Percentiles rank a stretch among this genome's conserved stretches.
These are phyloP conservation scores for Willisornis vidua DNA, from an alignment of 2,113 vertebrate genomes.

Conservation along the genomic window DNA sequence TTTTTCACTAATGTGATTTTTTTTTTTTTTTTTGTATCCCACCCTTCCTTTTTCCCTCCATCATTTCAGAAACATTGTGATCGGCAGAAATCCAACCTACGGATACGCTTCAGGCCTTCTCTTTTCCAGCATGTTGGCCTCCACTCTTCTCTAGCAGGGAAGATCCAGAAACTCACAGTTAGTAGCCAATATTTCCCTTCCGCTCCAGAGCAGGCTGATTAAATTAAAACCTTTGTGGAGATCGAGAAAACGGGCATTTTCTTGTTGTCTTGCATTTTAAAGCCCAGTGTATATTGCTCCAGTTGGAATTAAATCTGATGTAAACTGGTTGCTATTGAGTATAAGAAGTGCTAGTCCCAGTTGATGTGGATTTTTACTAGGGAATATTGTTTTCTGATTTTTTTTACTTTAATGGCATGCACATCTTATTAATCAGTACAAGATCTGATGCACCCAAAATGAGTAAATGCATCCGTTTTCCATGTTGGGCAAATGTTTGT, in stretches of 20 bases:
- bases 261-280: neutral
- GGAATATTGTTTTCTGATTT: neutral
- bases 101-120: conserved; percentile 96
- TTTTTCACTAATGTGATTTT: neutral
- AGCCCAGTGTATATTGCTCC: neutral
- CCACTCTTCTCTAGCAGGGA: conserved; percentile 95
- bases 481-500: neutral
- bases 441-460: neutral
- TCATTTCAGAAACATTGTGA: conserved; percentile 92
- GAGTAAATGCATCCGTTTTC: neutral
- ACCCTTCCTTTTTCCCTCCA: too few relatives aligned
- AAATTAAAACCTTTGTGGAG: neutral
- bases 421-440: neutral
- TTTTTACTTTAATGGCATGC: neutral
- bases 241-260: neutral
- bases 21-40: neutral
- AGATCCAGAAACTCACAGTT: conserved; percentile 98
- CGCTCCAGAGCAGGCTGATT: neutral
- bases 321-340: neutral
- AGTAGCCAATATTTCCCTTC: conserved; percentile 53
- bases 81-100: conserved; percentile 94
- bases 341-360: neutral
- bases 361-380: neutral
- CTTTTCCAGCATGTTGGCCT: conserved; percentile 97
- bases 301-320: neutral